These are phyloP conservation scores for Oasisia sp. DNA, from an alignment of 2,888 invertebrate genomes.

Conservation along the genomic window DNA sequence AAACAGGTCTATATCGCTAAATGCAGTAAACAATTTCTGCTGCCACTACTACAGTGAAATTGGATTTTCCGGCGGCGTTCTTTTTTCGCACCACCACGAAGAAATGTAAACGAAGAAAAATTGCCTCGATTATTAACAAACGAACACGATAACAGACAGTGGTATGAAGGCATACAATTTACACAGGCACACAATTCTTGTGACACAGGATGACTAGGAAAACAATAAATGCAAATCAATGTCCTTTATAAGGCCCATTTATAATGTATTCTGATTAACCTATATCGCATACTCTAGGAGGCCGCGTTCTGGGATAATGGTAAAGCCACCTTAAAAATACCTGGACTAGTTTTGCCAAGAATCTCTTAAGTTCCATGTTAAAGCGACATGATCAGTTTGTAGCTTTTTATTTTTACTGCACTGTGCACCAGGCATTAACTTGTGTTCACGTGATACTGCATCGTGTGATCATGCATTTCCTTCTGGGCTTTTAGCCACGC, in stretches of 20 bases:
- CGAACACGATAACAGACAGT: neutral
- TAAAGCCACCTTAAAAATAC: neutral
- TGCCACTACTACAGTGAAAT: neutral
- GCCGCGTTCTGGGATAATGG: neutral
- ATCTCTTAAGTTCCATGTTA: neutral
- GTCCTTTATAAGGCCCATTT: neutral
- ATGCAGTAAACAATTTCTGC: neutral
- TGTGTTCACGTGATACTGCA: too few relatives aligned
- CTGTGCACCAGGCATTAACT: too few relatives aligned
- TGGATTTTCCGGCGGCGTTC: neutral
- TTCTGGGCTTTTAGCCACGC: too few relatives aligned
- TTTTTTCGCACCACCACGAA: neutral
- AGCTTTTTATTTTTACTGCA: too few relatives aligned
- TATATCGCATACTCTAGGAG: neutral
- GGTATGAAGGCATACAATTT: neutral
- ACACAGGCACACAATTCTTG: neutral
- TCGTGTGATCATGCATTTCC: too few relatives aligned
- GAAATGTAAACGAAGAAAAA: neutral
- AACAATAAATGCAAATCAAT: slow-evolving; percentile 1
- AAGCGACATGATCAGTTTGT: too few relatives aligned
- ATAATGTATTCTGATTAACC: neutral
- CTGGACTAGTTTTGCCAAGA: neutral
- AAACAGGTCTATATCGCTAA: neutral
- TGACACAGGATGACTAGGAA: slow-evolving; percentile 4
- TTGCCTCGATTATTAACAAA: neutral